phyloP scores from a whole-genome alignment of 1,140 invertebrate species.

The Hyposmocoma kahamanoa region DNA sequence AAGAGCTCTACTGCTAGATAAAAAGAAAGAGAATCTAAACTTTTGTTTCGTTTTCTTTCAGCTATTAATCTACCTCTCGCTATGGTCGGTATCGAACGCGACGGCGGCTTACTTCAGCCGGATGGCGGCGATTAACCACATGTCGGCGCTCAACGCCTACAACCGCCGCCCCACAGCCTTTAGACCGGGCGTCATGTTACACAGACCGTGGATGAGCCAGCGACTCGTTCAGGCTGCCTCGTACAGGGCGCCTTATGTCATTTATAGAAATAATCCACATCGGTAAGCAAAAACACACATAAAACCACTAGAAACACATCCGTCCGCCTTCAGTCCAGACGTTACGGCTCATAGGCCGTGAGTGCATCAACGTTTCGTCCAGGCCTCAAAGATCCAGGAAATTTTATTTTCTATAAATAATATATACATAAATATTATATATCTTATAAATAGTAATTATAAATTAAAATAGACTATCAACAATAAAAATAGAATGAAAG shows the following conservation, averaged over 20 bases:
- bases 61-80: constrained; percentile 33
- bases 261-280: constrained; percentile 45
- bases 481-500: background rate
- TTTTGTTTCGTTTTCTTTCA: constrained; percentile 26
- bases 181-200: constrained; percentile 43
- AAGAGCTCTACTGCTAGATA: no score
- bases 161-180: constrained; percentile 44
- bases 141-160: constrained; percentile 12
- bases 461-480: background rate
- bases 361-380: no score
- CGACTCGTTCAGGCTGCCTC: constrained; percentile 34
- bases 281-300: constrained; percentile 37
- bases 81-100: constrained; percentile 31
- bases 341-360: no score
- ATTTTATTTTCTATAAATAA: no score
- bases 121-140: constrained; percentile 25
- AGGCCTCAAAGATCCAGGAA: no score
- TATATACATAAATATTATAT: no score
- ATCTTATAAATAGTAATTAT: no score
- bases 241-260: constrained; percentile 41
- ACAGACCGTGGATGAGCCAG: constrained; percentile 29
- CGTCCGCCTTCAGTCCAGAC: no score
- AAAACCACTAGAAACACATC: no score
- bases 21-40: no score
- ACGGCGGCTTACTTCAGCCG: constrained; percentile 47